phyloP scores from a whole-genome alignment of 1,140 invertebrate species.

The Heliconius congener region DNA sequence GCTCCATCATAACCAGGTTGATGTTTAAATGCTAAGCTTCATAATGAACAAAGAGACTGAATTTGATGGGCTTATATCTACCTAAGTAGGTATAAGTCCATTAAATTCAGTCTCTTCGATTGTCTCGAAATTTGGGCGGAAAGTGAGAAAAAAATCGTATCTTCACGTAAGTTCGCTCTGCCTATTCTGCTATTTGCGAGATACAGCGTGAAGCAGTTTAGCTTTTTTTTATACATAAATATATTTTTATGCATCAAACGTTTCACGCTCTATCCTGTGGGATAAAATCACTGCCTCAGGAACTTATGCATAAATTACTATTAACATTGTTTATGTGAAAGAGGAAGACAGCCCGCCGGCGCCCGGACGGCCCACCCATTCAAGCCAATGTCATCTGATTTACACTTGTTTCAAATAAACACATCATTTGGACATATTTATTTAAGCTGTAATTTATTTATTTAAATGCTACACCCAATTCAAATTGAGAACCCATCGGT shows the following conservation, averaged over 20 bases:
- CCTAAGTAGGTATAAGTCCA: too few species aligned
- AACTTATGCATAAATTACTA: conserved; percentile 1
- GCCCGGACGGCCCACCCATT: conserved; percentile 23
- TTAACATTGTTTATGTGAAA: conserved; percentile 4
- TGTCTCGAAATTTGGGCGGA: too few species aligned
- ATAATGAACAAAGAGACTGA: too few species aligned
- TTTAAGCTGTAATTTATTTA: conserved; percentile 21
- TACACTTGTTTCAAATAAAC: conserved; percentile 25
- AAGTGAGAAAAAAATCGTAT: too few species aligned
- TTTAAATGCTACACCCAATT: conserved; percentile 13
- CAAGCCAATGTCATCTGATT: conserved; percentile 17
- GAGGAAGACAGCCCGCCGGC: conserved; percentile 27
- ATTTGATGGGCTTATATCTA: too few species aligned
- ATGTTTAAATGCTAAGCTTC: too few species aligned
- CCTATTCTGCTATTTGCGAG: too few species aligned
- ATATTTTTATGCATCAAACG: conserved; percentile 1
- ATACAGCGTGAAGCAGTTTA: not conserved
- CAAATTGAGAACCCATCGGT: not conserved
- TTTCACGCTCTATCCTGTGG: not conserved
- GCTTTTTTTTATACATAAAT: not conserved
- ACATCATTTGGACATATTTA: conserved; percentile 27
- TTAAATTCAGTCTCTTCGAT: too few species aligned
- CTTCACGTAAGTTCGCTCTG: too few species aligned
- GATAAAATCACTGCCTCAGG: not conserved
- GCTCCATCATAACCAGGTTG: too few species aligned